Conservation (phyloP, 1,140 invertebrate species). For the Hyphantria cunea region DNA sequence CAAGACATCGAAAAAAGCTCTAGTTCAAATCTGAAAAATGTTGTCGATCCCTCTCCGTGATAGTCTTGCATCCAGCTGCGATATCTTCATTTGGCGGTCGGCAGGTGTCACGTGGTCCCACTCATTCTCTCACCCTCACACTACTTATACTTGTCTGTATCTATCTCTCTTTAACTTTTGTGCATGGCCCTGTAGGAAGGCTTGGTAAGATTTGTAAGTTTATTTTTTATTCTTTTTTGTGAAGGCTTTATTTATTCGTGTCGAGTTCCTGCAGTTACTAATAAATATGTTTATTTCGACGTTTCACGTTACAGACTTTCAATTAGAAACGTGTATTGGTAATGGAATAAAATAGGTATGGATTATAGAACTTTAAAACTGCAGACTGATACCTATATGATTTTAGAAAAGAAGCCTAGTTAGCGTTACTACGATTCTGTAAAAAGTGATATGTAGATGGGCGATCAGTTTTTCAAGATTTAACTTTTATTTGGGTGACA, state of each 20-base stretch:
- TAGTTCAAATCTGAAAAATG: constrained; percentile 45
- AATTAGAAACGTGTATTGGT: constrained; percentile 15
- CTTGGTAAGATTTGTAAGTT: constrained; percentile 60
- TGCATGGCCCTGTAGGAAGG: constrained; percentile 60
- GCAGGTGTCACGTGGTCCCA: constrained; percentile 75
- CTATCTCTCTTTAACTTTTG: constrained; percentile 58
- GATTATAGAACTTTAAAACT: too few relatives aligned
- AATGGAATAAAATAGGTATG: not conserved
- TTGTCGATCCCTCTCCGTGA: constrained; percentile 52
- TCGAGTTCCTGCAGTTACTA: constrained; percentile 62
- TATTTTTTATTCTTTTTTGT: constrained; percentile 58
- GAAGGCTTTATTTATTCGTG: constrained; percentile 71
- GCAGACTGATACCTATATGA: too few relatives aligned
- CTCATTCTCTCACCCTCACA: constrained; percentile 43
- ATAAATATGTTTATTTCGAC: constrained; percentile 52
- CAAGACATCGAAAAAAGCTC: too few relatives aligned
- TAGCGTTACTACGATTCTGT: too few relatives aligned
- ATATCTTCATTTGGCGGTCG: constrained; percentile 78
- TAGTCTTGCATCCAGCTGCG: constrained; percentile 74
- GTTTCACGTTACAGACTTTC: constrained; percentile 11
- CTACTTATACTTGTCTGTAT: constrained; percentile 29
- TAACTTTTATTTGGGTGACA: too few relatives aligned
- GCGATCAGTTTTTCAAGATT: too few relatives aligned
- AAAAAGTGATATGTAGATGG: too few relatives aligned
- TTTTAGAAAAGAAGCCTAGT: too few relatives aligned